Conservation (phyloP, 2,888 invertebrate species). For the Microdon myrmicae region DNA sequence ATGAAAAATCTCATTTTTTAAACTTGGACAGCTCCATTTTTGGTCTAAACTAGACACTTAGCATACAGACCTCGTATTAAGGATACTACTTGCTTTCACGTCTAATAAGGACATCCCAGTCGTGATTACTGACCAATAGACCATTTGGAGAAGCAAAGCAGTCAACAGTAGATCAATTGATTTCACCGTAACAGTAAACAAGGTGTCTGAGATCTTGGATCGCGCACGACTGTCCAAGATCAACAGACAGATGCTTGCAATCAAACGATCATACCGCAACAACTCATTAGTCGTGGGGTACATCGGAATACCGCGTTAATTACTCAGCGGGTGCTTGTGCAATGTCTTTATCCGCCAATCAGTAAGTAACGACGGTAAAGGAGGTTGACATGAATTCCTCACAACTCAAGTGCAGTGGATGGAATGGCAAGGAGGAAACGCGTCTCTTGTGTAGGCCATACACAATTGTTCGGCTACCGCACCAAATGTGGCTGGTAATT, state of each 20-base stretch:
- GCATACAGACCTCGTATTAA: no score
- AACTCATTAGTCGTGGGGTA: slow-evolving; percentile 31
- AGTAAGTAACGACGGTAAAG: no score
- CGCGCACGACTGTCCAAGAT: slow-evolving; percentile 28
- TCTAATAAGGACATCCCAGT: no score
- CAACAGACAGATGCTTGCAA: slow-evolving; percentile 27
- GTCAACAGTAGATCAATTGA: slow-evolving; percentile 39
- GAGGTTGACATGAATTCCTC: slow-evolving; percentile 17
- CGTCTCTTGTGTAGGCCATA: slow-evolving; percentile 25
- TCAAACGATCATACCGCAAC: slow-evolving; percentile 36
- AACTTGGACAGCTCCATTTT: no score
- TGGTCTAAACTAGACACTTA: no score
- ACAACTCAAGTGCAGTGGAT: not conserved
- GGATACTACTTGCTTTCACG: no score
- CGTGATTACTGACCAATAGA: slow-evolving; percentile 15
- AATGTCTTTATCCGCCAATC: no score
- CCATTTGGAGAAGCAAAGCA: slow-evolving; percentile 40
- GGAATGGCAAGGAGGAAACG: slow-evolving; percentile 27
- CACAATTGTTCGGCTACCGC: slow-evolving; percentile 2
- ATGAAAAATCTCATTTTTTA: no score
- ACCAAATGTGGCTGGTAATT: slow-evolving; percentile 40
- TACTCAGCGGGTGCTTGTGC: slow-evolving; percentile 16
- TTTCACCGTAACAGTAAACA: slow-evolving; percentile 40
- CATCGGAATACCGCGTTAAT: slow-evolving; percentile 33
- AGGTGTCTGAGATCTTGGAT: slow-evolving; percentile 39